Conservation (phyloP, 2,888 invertebrate genomes). For the Dasypolia templi region DNA sequence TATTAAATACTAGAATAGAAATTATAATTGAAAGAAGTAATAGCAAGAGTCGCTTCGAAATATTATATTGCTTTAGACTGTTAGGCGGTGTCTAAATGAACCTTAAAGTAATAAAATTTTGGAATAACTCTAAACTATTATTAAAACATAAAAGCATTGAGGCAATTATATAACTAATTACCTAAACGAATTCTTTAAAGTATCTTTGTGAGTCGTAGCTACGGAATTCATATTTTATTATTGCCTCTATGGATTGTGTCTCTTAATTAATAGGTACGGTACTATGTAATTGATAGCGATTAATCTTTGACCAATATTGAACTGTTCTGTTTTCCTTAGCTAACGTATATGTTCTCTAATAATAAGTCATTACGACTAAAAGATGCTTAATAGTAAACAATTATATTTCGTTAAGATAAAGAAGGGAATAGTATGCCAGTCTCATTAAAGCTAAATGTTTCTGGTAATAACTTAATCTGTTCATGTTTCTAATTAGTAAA, state of each 20-base stretch:
- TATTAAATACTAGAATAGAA: slow-evolving; percentile 37
- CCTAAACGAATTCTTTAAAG: slow-evolving; percentile 54
- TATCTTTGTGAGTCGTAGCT: slow-evolving; percentile 38
- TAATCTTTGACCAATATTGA: slow-evolving; percentile 53
- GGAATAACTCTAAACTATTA: slow-evolving; percentile 46
- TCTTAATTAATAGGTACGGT: slow-evolving; percentile 19
- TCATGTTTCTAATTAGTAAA: slow-evolving; percentile 37
- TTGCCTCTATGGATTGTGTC: slow-evolving; percentile 17
- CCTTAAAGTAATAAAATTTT: slow-evolving; percentile 35
- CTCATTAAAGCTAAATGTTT: slow-evolving; percentile 74
- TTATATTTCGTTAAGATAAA: slow-evolving; percentile 52
- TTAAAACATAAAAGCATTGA: slow-evolving; percentile 53
- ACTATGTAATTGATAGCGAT: slow-evolving; percentile 33
- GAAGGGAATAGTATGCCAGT: slow-evolving; percentile 78
- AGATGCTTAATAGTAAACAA: slow-evolving; percentile 40
- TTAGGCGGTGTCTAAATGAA: slow-evolving; percentile 54
- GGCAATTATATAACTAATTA: slow-evolving; percentile 72
- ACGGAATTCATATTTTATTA: slow-evolving; percentile 36
- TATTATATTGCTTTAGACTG: slow-evolving; percentile 19
- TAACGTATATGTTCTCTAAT: slow-evolving; percentile 31
- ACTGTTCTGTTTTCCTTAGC: slow-evolving; percentile 46
- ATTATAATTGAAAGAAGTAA: slow-evolving; percentile 24
- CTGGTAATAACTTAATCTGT: slow-evolving; percentile 38
- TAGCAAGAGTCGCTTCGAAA: slow-evolving; percentile 9
- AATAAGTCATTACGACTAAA: slow-evolving; percentile 50